Evolutionary conservation across 2,888 invertebrate species (phyloP).

Genomic region (Sphecodes monilicornis): DNA sequence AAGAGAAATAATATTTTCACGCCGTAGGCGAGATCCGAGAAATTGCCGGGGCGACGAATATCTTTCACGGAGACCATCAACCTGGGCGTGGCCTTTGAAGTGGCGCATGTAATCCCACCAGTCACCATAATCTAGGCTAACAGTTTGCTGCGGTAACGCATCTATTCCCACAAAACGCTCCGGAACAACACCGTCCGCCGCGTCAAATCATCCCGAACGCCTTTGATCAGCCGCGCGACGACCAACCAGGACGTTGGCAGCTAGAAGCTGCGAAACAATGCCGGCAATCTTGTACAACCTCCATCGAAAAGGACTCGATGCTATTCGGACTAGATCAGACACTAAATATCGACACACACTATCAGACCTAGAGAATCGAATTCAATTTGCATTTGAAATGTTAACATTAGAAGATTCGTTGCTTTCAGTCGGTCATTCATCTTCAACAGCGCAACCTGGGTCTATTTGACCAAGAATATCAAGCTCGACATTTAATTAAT

Average conservation of each 20-base stretch:
- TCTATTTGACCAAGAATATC: no score
- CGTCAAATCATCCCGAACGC: background rate
- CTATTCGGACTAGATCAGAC: background rate
- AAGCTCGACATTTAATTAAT: no score
- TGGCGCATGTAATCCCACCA: conserved; percentile 42
- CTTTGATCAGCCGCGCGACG: background rate
- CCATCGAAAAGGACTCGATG: background rate
- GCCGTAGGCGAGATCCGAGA: conserved; percentile 46
- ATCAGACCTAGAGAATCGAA: no score
- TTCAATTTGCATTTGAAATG: no score
- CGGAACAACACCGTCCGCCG: background rate
- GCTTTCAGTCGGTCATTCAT: no score
- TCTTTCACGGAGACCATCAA: conserved; percentile 32
- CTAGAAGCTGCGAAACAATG: background rate
- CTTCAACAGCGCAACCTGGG: no score
- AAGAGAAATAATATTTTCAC: conserved; percentile 32
- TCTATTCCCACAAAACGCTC: background rate
- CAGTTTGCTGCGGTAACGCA: conserved; percentile 3
- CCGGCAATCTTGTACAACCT: no score
- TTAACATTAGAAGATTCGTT: no score
- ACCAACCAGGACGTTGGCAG: background rate
- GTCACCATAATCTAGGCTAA: conserved; percentile 19
- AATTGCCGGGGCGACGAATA: conserved; percentile 46
- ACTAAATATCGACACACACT: no score
- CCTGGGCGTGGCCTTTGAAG: conserved; percentile 50